A percentile compares a stretch with the other conserved stretches of the same genome.
Evolutionary conservation across 2,888 invertebrate species (phyloP).

Genomic region (Acanthococcus lagerstroemiae): DNA sequence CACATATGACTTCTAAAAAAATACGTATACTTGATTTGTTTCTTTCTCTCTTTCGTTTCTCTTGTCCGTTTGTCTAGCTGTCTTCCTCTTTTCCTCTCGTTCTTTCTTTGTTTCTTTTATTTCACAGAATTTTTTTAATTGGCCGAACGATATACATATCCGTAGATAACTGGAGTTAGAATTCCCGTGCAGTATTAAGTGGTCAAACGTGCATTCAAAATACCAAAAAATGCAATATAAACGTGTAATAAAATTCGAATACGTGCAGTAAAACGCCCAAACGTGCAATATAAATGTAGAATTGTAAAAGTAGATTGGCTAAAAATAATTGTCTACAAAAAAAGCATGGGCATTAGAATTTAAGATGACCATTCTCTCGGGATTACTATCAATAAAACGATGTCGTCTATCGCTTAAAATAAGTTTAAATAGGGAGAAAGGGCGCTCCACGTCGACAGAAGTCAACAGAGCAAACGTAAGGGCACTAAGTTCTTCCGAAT

Average conservation of each 20-base stretch:
- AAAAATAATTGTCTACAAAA: neutral
- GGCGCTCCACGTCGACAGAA: neutral
- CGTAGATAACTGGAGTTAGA: neutral
- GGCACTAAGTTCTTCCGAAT: neutral
- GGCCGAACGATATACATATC: too few relatives aligned
- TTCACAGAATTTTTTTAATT: neutral
- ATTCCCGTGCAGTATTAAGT: neutral
- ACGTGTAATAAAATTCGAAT: too few relatives aligned
- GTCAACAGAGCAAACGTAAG: neutral
- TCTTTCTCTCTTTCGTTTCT: too few relatives aligned
- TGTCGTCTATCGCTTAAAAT: neutral
- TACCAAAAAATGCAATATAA: too few relatives aligned
- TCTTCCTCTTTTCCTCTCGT: neutral
- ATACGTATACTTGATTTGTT: too few relatives aligned
- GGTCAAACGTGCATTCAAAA: too few relatives aligned
- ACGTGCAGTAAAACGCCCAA: neutral
- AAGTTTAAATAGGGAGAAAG: neutral
- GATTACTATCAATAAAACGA: neutral
- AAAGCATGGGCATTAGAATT: neutral
- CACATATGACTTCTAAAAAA: too few relatives aligned
- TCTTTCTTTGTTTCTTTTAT: neutral
- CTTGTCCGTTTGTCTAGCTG: too few relatives aligned
- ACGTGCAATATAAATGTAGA: neutral
- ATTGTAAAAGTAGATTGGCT: neutral
- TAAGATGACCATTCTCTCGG: neutral